Evolutionary conservation across 2,888 invertebrate genomes (phyloP), one percentile per base, ranked within the genome.

Genomic region (Mythimna vitellina): DNA sequence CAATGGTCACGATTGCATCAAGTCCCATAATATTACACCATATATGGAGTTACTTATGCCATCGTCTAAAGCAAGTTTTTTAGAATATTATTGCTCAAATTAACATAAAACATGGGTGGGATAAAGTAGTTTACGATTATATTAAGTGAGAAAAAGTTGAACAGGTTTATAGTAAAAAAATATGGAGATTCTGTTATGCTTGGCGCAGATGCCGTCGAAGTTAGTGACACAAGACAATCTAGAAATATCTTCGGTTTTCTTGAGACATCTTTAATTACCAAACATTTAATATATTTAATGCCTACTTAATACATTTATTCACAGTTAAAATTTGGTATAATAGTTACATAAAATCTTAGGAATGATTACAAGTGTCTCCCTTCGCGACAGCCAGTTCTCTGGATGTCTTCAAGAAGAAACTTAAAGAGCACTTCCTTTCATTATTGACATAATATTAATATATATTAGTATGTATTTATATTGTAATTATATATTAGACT

Each of bases 1-100:
- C 29, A 64, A 76, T 54, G 2, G 10, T 4, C 14, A 32, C 20
- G 22, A 74, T 80, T 51, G 29, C 29, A 74, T 74, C 22, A 80
- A 74, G 56, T 12, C 20, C 29, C 25, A 57, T 65, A 68, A 46
- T 57, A 63, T 81, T 75, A 56, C 81, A 22, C 57, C 78, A 80
- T 63, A 29, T n/a, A 63, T 54, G 35, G 22, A 73, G 10, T 73
- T 38, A 29, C 51, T 49, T 66, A 32, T 49, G 64, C 25, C 49
- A 65, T 58, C 51, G n/a, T 8, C 51, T 25, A 35, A 53, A 22
- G 10, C 62, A 29, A 38, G 35, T 42, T 49, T 57, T 68, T 54
- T 51, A 38, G 25, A 12, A 14, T 64, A 56, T 65, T 65, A 35
- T 56, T 58, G 35, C n/a, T 32, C 29, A 17, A 46, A 81, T 79